phyloP scores from a whole-genome alignment of 1,140 invertebrate genomes.

The Drosophila chauvacae region DNA sequence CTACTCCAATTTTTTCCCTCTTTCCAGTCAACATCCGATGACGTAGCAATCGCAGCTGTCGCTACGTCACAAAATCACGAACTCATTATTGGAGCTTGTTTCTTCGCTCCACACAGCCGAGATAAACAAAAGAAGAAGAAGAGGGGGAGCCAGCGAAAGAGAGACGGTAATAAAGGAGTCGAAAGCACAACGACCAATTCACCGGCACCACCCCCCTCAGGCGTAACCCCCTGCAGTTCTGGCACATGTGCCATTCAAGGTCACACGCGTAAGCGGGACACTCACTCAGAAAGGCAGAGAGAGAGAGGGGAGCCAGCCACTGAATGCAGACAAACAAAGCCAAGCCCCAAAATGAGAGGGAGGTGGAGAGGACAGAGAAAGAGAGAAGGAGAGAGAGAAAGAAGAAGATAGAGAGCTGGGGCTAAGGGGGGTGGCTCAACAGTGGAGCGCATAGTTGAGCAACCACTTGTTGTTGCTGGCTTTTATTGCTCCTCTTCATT shows the following conservation, averaged over 20 bases:
- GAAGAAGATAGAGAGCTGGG: neutral
- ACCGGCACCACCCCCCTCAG: neutral
- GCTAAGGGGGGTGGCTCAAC: conserved; percentile 22
- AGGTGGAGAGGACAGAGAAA: neutral
- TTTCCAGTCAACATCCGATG: neutral
- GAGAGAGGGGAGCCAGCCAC: neutral
- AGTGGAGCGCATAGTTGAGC: conserved; percentile 69
- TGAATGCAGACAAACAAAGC: conserved; percentile 54
- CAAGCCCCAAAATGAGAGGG: conserved; percentile 43
- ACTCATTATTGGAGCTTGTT: conserved; percentile 30
- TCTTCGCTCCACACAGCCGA: neutral
- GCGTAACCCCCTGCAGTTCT: conserved; percentile 57
- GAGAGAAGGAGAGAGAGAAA: neutral
- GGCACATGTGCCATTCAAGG: conserved; percentile 68
- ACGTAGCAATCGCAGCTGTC: conserved; percentile 12
- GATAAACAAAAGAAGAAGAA: conserved; percentile 7
- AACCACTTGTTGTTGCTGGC: conserved; percentile 75
- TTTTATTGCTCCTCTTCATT: conserved; percentile 54
- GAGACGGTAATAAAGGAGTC: conserved; percentile 2
- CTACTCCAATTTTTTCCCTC: neutral
- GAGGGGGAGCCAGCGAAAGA: neutral
- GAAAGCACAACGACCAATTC: conserved; percentile 19
- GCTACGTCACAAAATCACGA: conserved; percentile 32
- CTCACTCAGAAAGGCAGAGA: conserved; percentile 9
- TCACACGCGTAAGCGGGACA: conserved; percentile 55